Base-by-base conservation (phyloP, 2,113 vertebrate species). In the Apodemus sylvaticus region DNA sequence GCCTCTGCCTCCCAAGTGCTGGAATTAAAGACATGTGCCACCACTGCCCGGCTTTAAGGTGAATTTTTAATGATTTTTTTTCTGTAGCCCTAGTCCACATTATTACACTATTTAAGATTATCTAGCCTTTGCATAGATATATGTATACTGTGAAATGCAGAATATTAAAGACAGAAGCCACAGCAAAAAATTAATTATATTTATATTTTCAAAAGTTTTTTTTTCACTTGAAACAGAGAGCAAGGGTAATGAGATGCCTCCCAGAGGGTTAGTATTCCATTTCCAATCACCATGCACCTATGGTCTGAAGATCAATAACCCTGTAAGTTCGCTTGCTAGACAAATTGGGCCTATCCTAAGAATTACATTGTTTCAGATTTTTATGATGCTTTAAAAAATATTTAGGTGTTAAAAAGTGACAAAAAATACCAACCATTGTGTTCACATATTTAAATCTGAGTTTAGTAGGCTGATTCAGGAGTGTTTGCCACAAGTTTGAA, bases 51-150 rank as follows among this genome's bases (percentile, higher is more conserved):
- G 45, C 45, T 60, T 81, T 70, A 62, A 79, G 73, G 19, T 90
- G 48, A n/a, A 48, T 78, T 95, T 39, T 26, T 89, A 93, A 64
- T 31, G 91, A 71, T 39, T 79, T 91, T n/a, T 86, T 91, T 45
- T 42, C 93, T 42, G 16, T 0, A 78, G 19, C 4, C 53, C 48
- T 0, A 86, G 20, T 89, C 36, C 93, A 76, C 0, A 74, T 79
- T 73, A n/a, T 51, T 74, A 90, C 2, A 83, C 8, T 58, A 1
- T 78, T 93, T 51, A 42, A 26, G 36, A 31, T 1, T 48, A 48
- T 4, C 1, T 79, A 26, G 70, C 0, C 26, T 91, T 93, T 95
- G 68, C 26, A 92, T 58, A 36, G 58, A 82, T 24, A 82, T 24
- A 6, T 39, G 68, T 58, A 24, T 34, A 36, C 20, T 71, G 90